Conservation (phyloP, 2,113 vertebrate genomes). For the Periophthalmus modestus region DNA sequence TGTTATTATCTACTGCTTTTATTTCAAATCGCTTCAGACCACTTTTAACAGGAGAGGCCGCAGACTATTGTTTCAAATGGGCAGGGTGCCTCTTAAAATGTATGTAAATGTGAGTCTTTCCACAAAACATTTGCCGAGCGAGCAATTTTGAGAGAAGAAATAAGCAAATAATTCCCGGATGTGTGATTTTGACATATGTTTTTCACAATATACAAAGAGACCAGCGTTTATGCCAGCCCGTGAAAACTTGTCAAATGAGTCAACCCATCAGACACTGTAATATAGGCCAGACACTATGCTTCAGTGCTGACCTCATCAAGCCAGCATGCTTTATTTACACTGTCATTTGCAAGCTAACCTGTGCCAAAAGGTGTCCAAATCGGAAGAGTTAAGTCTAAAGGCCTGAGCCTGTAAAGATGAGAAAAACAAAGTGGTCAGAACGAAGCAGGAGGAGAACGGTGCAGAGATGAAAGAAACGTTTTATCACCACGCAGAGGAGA, state of each 20-base stretch:
- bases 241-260: too few relatives aligned
- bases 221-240: background rate
- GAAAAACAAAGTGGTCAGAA: background rate
- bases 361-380: background rate
- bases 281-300: background rate
- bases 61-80: background rate
- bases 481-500: constrained; percentile 6
- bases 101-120: background rate
- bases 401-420: background rate
- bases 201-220: background rate
- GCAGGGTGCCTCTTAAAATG: background rate
- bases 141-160: background rate
- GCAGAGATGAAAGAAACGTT: constrained; percentile 18
- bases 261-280: too few relatives aligned
- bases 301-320: background rate
- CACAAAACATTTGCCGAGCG: background rate
- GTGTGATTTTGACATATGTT: background rate
- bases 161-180: background rate
- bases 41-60: background rate
- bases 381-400: background rate
- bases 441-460: constrained; percentile 6
- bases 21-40: background rate
- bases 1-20: background rate
- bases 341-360: background rate
- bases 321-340: background rate